Percentiles rank a stretch among this genome's conserved stretches.
Conservation (phyloP, 2,888 invertebrate genomes). For the Oscheius sp. region DNA sequence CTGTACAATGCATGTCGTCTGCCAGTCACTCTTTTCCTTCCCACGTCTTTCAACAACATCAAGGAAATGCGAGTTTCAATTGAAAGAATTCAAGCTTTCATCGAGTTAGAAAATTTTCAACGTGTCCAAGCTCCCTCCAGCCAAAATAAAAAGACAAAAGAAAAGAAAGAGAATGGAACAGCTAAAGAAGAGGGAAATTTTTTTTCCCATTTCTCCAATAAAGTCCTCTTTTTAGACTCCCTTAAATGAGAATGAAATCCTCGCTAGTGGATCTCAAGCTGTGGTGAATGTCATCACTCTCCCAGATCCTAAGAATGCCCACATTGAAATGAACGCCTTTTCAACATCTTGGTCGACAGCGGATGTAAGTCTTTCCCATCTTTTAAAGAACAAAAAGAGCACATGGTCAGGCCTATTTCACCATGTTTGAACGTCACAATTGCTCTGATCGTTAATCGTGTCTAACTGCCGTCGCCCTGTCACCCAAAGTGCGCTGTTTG, state of each 20-base stretch:
- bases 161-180: neutral
- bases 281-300: slow-evolving; percentile 11
- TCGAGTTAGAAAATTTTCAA: slow-evolving; percentile 70
- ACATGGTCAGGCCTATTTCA: too few relatives aligned
- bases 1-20: slow-evolving; percentile 83
- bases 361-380: slow-evolving; percentile 21
- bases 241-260: neutral
- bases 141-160: too few relatives aligned
- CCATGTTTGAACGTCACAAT: too few relatives aligned
- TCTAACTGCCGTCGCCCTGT: neutral
- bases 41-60: slow-evolving; percentile 62
- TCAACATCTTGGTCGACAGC: slow-evolving; percentile 33
- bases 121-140: neutral
- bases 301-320: slow-evolving; percentile 2
- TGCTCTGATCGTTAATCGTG: too few relatives aligned
- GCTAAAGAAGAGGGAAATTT: slow-evolving; percentile 2
- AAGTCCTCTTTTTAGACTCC: slow-evolving; percentile 1
- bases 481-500: too few relatives aligned
- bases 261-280: too few relatives aligned
- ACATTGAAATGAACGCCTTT: slow-evolving; percentile 32
- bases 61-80: slow-evolving; percentile 69
- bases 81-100: slow-evolving; percentile 70
- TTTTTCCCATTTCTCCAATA: neutral
- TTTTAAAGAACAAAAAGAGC: too few relatives aligned
- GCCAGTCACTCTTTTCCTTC: slow-evolving; percentile 71